phyloP scores from a whole-genome alignment of 1,140 invertebrate species.

The Limonius californicus region DNA sequence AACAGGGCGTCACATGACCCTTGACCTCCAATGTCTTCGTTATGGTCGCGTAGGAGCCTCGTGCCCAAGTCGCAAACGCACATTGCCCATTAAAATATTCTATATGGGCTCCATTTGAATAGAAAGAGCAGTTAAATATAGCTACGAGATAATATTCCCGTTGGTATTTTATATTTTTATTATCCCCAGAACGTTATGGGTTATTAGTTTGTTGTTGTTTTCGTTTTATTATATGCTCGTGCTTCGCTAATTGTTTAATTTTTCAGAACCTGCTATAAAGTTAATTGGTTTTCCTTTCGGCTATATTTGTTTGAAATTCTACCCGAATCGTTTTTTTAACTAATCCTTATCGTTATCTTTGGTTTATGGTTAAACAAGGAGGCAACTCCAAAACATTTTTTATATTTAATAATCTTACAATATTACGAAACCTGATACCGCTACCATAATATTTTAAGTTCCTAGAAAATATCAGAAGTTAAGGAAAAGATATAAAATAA shows the following conservation, averaged over 20 bases:
- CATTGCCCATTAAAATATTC: conserved; percentile 26
- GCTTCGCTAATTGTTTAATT: neutral
- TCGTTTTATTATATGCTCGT: neutral
- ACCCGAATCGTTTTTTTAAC: too few species aligned
- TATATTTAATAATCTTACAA: too few species aligned
- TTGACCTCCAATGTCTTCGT: conserved; percentile 25
- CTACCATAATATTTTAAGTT: too few species aligned
- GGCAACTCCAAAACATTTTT: too few species aligned
- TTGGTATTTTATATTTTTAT: conserved; percentile 21
- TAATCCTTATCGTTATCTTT: too few species aligned
- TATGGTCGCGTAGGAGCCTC: conserved; percentile 25
- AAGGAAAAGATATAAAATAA: too few species aligned
- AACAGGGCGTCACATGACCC: conserved; percentile 20
- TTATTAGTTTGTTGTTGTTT: conserved; percentile 17
- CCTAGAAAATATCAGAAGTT: too few species aligned
- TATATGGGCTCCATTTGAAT: conserved; percentile 22
- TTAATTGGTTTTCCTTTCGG: neutral
- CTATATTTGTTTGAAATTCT: too few species aligned
- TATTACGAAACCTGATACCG: too few species aligned
- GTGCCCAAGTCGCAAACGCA: conserved; percentile 15
- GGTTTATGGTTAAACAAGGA: too few species aligned
- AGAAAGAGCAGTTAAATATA: conserved; percentile 22
- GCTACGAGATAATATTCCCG: conserved; percentile 13
- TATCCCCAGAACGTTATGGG: conserved; percentile 15
- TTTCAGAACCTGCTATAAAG: neutral